Evolutionary conservation across 2,113 vertebrate species (phyloP).

Genomic region (Notiomystis cincta): DNA sequence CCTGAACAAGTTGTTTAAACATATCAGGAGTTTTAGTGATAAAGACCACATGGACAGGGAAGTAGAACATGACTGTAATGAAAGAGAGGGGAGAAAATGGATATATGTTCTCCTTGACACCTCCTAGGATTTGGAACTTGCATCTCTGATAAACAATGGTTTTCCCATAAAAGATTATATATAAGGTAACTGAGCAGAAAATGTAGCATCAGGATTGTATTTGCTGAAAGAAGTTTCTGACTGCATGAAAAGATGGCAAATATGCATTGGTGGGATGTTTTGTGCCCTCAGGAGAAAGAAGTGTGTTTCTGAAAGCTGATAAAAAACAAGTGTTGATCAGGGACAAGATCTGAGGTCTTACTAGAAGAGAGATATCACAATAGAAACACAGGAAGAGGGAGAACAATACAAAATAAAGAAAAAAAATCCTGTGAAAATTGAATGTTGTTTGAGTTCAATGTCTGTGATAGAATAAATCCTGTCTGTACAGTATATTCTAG

Average conservation of each 20-base stretch:
- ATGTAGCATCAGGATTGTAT: neutral
- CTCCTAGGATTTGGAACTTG: neutral
- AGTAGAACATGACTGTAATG: neutral
- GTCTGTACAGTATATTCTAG: neutral
- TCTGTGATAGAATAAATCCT: neutral
- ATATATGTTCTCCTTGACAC: neutral
- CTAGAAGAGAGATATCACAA: neutral
- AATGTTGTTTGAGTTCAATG: neutral
- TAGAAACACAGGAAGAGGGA: neutral
- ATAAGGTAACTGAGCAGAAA: neutral
- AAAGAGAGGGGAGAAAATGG: neutral
- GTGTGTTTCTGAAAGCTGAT: neutral
- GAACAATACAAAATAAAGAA: neutral
- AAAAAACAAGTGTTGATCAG: neutral
- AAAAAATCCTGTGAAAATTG: neutral
- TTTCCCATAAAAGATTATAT: neutral
- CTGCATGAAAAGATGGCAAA: neutral
- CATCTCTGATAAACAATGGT: neutral
- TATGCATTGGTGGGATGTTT: neutral
- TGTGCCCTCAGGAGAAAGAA: neutral
- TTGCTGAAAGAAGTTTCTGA: neutral
- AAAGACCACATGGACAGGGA: neutral
- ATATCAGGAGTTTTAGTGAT: neutral
- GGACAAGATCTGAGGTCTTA: neutral
- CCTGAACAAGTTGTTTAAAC: neutral